Evolutionary conservation across 2,113 vertebrate species (phyloP).

Genomic region (Drymodes brunneopygia): DNA sequence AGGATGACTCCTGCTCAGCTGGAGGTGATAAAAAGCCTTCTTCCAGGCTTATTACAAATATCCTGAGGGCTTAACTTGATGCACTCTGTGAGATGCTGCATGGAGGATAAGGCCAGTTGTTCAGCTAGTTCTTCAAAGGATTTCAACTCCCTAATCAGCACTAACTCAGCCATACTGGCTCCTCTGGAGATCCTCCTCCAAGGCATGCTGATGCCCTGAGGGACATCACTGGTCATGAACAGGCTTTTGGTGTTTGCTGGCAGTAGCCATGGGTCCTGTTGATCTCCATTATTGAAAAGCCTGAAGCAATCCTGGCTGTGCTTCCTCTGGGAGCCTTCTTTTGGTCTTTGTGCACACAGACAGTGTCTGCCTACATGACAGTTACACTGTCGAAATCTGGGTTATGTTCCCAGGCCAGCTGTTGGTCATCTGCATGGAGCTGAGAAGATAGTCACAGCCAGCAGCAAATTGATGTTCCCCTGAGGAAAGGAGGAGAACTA

Average conservation of each 20-base stretch:
- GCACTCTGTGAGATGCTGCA: neutral
- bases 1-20: neutral
- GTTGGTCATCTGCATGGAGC: neutral
- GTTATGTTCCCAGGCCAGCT: slow-evolving; percentile 4
- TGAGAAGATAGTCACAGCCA: neutral
- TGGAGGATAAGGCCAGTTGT: slow-evolving; percentile 14
- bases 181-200: neutral
- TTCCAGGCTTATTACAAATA: neutral
- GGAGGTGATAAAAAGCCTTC: slow-evolving; percentile 22
- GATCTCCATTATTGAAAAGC: neutral
- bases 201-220: neutral
- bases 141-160: slow-evolving; percentile 16
- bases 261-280: neutral
- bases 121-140: neutral
- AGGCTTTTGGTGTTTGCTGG: neutral
- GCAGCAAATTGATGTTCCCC: neutral
- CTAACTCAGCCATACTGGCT: neutral
- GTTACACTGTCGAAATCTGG: neutral
- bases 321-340: neutral
- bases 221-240: neutral
- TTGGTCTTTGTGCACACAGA: neutral
- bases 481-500: neutral
- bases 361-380: neutral
- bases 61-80: neutral
- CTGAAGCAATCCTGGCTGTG: neutral